Evolutionary conservation across 2,113 vertebrate species (phyloP).

Genomic region (Lagenorhynchus albirostris): DNA sequence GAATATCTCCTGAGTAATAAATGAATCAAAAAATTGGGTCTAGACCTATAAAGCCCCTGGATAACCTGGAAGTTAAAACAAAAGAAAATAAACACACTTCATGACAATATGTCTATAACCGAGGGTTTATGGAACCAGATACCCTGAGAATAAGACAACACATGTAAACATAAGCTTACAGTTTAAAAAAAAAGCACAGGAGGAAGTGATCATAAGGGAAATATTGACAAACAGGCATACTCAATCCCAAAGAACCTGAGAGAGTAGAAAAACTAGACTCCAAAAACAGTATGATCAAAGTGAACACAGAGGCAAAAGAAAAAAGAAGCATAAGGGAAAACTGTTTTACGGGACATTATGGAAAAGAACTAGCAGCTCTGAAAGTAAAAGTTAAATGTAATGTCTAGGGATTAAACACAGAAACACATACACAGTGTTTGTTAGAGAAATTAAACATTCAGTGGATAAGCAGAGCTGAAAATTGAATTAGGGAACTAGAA

Average conservation of each 20-base stretch:
- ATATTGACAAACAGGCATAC: neutral
- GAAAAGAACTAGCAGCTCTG: neutral
- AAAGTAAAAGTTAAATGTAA: slow-evolving; percentile 22
- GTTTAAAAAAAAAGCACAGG: neutral
- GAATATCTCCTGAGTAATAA: neutral
- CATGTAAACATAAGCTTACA: neutral
- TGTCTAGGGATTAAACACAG: neutral
- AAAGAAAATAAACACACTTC: neutral
- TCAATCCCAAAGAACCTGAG: neutral
- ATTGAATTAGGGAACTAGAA: neutral
- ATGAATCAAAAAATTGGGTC: neutral
- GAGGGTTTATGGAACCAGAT: neutral
- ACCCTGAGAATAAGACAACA: neutral
- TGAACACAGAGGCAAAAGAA: neutral
- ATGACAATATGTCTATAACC: neutral
- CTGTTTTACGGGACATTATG: neutral
- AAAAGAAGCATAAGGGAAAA: neutral
- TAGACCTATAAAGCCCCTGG: neutral
- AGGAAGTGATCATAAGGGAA: neutral
- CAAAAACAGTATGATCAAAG: neutral
- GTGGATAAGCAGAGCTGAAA: neutral
- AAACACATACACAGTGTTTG: neutral
- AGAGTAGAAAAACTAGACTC: neutral
- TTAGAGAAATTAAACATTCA: neutral
- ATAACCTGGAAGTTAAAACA: neutral